Evolutionary conservation across 2,797 vertebrate genomes (phyloP).

Genomic region (Spea hammondii): DNA sequence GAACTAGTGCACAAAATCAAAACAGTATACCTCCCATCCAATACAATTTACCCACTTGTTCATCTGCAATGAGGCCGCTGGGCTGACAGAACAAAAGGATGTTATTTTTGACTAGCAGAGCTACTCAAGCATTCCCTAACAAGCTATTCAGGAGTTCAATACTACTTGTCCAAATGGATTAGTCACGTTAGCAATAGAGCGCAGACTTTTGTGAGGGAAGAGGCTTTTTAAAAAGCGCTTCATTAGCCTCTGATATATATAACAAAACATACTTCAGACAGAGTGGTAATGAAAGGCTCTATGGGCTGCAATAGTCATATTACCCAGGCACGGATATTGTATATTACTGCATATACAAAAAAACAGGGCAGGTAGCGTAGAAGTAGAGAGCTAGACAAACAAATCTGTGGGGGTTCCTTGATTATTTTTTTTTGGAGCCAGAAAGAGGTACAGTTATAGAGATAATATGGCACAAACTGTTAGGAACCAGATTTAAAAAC

Average conservation of each 20-base stretch:
- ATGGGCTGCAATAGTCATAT: background rate
- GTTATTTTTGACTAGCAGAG: conserved; percentile 61
- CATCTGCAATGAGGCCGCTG: conserved; percentile 55
- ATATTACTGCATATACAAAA: too few relatives aligned
- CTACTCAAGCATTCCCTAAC: conserved; percentile 67
- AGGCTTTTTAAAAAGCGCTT: conserved; percentile 55
- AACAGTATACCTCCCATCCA: background rate
- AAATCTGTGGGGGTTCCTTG: too few relatives aligned
- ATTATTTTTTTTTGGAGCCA: too few relatives aligned
- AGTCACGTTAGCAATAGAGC: conserved; percentile 63
- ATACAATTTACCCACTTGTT: conserved; percentile 54
- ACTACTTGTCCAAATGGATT: conserved; percentile 66
- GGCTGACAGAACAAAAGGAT: conserved; percentile 61
- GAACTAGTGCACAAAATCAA: conserved; percentile 5
- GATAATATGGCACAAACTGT: too few relatives aligned
- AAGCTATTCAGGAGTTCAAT: conserved; percentile 65
- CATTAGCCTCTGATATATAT: conserved; percentile 55
- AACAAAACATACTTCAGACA: conserved; percentile 52
- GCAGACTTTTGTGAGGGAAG: conserved; percentile 55
- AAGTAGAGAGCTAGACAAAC: too few relatives aligned
- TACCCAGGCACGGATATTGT: background rate
- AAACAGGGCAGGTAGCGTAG: too few relatives aligned
- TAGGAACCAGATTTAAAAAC: too few relatives aligned
- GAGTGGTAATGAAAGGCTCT: conserved; percentile 25
- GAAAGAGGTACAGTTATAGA: too few relatives aligned